phyloP scores from a whole-genome alignment of 2,113 vertebrate species.

The Oxyruncus cristatus region DNA sequence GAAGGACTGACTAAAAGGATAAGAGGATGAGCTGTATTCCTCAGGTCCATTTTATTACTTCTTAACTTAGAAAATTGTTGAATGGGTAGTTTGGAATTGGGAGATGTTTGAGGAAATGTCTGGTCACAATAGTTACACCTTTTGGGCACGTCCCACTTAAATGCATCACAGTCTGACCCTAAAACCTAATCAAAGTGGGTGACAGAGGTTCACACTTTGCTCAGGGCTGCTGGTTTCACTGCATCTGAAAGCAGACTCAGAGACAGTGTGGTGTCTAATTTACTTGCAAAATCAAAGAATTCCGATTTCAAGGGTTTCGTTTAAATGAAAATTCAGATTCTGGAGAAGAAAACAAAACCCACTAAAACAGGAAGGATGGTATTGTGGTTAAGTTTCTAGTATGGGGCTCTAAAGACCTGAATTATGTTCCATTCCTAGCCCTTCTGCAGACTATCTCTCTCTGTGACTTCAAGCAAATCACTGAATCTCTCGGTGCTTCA shows the following conservation, averaged over 20 bases:
- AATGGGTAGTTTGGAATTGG: background rate
- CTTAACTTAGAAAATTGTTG: background rate
- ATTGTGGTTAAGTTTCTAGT: conserved; percentile 50
- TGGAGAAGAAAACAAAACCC: conserved; percentile 68
- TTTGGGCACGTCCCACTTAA: background rate
- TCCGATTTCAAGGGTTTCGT: conserved; percentile 51
- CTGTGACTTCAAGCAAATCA: conserved; percentile 22
- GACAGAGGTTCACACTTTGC: background rate
- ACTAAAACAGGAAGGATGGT: conserved; percentile 65
- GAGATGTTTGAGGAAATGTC: background rate
- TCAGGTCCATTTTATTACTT: background rate
- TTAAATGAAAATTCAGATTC: conserved; percentile 68
- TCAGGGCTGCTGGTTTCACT: conserved; percentile 37
- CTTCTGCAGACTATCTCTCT: background rate
- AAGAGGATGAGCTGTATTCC: background rate
- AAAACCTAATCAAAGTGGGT: background rate
- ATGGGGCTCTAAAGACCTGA: conserved; percentile 4
- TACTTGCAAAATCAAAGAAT: conserved; percentile 65
- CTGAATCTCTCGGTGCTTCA: background rate
- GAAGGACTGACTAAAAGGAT: background rate
- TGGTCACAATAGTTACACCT: background rate
- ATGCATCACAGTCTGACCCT: conserved; percentile 5
- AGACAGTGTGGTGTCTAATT: conserved; percentile 23
- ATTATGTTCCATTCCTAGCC: background rate
- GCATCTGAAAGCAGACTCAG: conserved; percentile 51